A percentile compares a stretch with the other conserved stretches of the same genome.
These are phyloP conservation scores for Hemicrepidius hirtus DNA, from an alignment of 2,888 invertebrate species.

Conservation along the genomic window DNA sequence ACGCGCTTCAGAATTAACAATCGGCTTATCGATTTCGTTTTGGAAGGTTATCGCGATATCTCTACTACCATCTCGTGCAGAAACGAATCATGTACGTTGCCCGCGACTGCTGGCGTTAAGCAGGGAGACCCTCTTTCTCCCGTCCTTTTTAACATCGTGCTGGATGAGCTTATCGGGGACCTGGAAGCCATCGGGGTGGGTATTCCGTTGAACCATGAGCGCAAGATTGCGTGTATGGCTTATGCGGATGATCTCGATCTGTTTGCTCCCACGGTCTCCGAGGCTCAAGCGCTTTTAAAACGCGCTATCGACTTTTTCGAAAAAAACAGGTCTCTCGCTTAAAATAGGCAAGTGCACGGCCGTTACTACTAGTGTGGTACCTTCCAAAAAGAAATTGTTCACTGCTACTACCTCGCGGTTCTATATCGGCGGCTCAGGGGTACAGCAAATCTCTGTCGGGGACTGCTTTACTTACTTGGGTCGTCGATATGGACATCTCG, in stretches of 20 bases:
- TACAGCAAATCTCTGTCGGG: neutral
- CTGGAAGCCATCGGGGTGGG: neutral
- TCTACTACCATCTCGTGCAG: neutral
- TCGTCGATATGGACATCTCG: neutral
- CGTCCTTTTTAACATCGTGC: neutral
- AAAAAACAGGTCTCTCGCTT: neutral
- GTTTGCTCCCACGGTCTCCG: neutral
- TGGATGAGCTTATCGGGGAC: neutral
- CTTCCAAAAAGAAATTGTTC: neutral
- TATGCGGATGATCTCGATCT: neutral
- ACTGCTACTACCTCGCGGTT: neutral
- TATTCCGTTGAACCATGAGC: no score
- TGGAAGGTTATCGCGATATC: neutral
- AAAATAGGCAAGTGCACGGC: neutral
- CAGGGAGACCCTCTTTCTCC: neutral
- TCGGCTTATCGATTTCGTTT: neutral
- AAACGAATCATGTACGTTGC: neutral
- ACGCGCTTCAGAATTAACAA: neutral
- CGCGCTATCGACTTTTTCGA: neutral
- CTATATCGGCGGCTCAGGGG: neutral
- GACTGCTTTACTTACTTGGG: neutral
- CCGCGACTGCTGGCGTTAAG: neutral
- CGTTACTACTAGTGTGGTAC: neutral
- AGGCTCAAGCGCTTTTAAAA: neutral
- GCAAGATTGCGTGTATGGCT: neutral